phyloP scores from a whole-genome alignment of 2,113 vertebrate genomes.

The Syngnathoides biaculeatus region DNA sequence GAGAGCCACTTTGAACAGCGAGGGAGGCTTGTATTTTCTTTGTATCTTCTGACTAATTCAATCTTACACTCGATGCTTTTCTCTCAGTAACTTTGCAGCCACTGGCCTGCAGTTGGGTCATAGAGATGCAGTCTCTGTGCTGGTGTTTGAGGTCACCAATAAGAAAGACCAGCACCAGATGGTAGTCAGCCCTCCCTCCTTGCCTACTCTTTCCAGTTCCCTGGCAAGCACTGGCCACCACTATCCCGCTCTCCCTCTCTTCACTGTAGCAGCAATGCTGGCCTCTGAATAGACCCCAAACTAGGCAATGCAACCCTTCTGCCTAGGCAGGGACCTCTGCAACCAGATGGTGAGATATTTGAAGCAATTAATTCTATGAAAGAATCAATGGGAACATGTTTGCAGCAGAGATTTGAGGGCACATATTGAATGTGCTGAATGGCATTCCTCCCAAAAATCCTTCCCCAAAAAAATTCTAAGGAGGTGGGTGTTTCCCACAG shows the following conservation, averaged over 20 bases:
- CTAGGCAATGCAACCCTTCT: constrained; percentile 85
- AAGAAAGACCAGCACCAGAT: constrained; percentile 98
- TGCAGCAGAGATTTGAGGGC: constrained; percentile 84
- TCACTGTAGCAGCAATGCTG: constrained; percentile 49
- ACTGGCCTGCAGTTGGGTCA: constrained; percentile 87
- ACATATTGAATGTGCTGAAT: constrained; percentile 83
- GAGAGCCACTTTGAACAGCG: not conserved
- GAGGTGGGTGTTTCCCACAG: constrained; percentile 43
- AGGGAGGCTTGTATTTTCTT: constrained; percentile 39
- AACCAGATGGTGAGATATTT: constrained; percentile 99
- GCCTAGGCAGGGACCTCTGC: constrained; percentile 89
- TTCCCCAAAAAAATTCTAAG: constrained; percentile 62
- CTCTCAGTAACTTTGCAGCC: constrained; percentile 80
- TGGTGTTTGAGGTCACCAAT: constrained; percentile 82
- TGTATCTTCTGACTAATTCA: constrained; percentile 69
- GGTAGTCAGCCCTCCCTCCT: constrained; percentile 86
- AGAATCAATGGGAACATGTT: constrained; percentile 95
- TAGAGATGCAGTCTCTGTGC: constrained; percentile 78
- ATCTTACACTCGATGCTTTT: constrained; percentile 62
- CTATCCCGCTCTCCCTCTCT: constrained; percentile 63
- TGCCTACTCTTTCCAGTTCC: constrained; percentile 85
- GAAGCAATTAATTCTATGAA: constrained; percentile 99
- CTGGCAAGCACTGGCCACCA: constrained; percentile 77
- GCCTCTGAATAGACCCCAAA: constrained; percentile 86
- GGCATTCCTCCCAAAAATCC: constrained; percentile 73